Percentiles rank a stretch among this genome's conserved stretches.
Conservation (phyloP, 2,113 vertebrate genomes). For the Callionymus lyra region DNA sequence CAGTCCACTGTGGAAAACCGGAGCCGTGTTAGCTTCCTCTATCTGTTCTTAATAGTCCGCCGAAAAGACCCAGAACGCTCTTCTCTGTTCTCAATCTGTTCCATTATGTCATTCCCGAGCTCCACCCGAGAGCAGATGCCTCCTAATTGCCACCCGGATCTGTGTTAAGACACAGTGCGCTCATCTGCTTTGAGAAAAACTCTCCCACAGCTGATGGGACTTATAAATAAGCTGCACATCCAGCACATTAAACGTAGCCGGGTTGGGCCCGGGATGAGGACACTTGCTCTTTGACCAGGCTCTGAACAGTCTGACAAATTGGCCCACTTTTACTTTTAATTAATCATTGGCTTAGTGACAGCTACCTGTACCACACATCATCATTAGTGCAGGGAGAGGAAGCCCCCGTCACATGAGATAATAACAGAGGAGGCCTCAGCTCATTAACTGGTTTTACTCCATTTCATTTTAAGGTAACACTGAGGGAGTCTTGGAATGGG, state of each 20-base stretch:
- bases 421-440: conserved; percentile 58
- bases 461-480: conserved; percentile 48
- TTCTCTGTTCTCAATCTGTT: conserved; percentile 13
- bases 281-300: conserved; percentile 44
- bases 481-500: too few relatives aligned
- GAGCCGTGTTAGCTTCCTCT: too few relatives aligned
- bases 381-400: conserved; percentile 57
- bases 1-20: conserved; percentile 2
- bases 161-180: conserved; percentile 20
- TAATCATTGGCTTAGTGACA: conserved; percentile 59
- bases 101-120: conserved; percentile 28
- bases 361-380: conserved; percentile 63
- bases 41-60: conserved; percentile 29
- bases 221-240: conserved; percentile 14
- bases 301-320: conserved; percentile 58
- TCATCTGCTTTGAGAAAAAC: conserved; percentile 13
- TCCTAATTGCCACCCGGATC: conserved; percentile 40
- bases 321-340: conserved; percentile 63
- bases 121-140: conserved; percentile 19
- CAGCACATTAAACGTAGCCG: conserved; percentile 2
- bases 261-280: conserved; percentile 5
- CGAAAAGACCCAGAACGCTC: conserved; percentile 9
- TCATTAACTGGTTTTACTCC: conserved; percentile 56
- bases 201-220: conserved; percentile 14
- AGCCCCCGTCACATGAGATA: conserved; percentile 38